These are phyloP conservation scores for Monochamus alternatus DNA, from an alignment of 2,888 invertebrate species.

Conservation along the genomic window DNA sequence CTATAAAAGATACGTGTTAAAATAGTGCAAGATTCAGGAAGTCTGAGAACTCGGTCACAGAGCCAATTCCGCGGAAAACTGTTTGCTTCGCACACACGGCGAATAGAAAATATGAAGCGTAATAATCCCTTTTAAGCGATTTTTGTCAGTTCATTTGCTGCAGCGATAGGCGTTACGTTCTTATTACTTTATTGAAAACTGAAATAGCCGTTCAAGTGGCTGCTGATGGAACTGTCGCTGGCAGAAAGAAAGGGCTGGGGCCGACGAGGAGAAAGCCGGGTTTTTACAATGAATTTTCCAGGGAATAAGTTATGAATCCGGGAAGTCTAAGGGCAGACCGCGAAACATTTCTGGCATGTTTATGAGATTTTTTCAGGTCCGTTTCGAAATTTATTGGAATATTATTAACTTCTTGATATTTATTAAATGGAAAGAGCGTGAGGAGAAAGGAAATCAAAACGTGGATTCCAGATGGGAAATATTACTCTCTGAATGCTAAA, in stretches of 20 bases:
- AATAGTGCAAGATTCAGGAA: too few species aligned
- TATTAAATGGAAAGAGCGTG: conserved; percentile 16
- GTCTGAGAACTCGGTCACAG: too few species aligned
- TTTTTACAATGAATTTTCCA: neutral
- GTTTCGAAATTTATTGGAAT: conserved; percentile 12
- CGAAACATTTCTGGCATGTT: conserved; percentile 11
- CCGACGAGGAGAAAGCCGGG: neutral
- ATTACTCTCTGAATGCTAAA: conserved; percentile 13
- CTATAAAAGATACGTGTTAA: too few species aligned
- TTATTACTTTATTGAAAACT: conserved; percentile 32
- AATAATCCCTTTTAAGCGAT: conserved; percentile 21
- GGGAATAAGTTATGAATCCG: conserved; percentile 25
- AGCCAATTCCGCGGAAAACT: conserved; percentile 19
- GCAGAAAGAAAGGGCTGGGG: conserved; percentile 20
- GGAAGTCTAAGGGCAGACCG: neutral
- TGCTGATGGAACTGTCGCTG: conserved; percentile 30
- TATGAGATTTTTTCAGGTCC: conserved; percentile 9
- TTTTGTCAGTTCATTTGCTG: conserved; percentile 23
- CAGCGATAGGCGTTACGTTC: conserved; percentile 13
- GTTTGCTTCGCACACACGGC: conserved; percentile 11
- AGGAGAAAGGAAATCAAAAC: conserved; percentile 1
- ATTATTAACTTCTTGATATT: conserved; percentile 25
- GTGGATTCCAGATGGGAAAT: neutral
- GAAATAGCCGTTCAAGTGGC: conserved; percentile 17
- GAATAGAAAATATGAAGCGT: conserved; percentile 19